Percentiles rank a stretch among this genome's conserved stretches.
Conservation (phyloP, 1,140 invertebrate species). For the Plectus sambesii region DNA sequence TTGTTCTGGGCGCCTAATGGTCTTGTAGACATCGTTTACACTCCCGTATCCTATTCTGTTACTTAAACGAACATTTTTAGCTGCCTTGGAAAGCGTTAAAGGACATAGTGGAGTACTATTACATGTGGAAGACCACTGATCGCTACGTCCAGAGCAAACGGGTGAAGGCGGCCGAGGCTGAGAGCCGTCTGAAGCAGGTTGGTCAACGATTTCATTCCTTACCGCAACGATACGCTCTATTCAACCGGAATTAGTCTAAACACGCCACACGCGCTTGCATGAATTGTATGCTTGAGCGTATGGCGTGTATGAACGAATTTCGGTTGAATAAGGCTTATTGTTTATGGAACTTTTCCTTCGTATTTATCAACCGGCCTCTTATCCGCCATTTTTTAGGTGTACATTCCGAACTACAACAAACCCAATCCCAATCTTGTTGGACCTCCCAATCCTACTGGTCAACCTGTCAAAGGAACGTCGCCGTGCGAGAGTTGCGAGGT, state of each 20-base stretch:
- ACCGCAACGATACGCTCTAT: neutral
- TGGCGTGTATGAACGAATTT: too few relatives aligned
- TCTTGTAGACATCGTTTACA: neutral
- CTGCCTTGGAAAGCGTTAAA: conserved; percentile 97
- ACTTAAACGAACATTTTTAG: conserved; percentile 56
- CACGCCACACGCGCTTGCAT: neutral
- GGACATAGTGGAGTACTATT: conserved; percentile 99
- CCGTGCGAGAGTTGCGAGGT: conserved; percentile 25
- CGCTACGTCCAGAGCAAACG: conserved; percentile 84
- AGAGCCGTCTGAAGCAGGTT: conserved; percentile 87
- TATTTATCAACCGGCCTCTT: too few relatives aligned
- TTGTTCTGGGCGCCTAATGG: conserved; percentile 4
- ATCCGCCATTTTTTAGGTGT: conserved; percentile 95
- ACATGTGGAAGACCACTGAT: conserved; percentile 99
- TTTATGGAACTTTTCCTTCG: too few relatives aligned
- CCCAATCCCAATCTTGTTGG: conserved; percentile 23
- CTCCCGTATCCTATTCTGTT: conserved; percentile 9
- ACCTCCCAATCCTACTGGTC: conserved; percentile 15
- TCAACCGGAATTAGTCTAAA: too few relatives aligned
- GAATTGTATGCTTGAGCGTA: neutral
- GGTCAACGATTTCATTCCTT: conserved; percentile 30
- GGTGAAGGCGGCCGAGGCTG: conserved; percentile 92
- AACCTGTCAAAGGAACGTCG: conserved; percentile 14
- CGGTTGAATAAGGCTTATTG: neutral
- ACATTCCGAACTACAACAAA: conserved; percentile 91